phyloP scores from a whole-genome alignment of 2,888 invertebrate genomes.

The Baronia brevicornis region DNA sequence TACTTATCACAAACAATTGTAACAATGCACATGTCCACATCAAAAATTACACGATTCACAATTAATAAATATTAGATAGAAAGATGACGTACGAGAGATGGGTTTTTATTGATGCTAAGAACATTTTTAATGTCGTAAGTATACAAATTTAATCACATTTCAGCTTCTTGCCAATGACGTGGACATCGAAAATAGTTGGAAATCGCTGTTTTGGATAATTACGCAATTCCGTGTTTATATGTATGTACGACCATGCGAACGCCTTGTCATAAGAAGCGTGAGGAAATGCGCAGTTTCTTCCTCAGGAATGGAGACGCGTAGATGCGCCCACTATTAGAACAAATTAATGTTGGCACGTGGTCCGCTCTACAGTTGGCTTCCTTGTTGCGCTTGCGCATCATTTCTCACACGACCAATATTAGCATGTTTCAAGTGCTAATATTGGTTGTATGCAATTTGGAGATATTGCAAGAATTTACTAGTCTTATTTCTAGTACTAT shows the following conservation, averaged over 20 bases:
- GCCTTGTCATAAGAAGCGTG: constrained; percentile 29
- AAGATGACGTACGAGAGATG: too few species aligned
- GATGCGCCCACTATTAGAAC: constrained; percentile 26
- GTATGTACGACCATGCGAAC: constrained; percentile 26
- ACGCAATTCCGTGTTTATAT: constrained; percentile 43
- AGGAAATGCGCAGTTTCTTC: constrained; percentile 58
- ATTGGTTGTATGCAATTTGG: too few species aligned
- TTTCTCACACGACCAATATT: constrained; percentile 18
- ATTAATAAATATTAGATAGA: too few species aligned
- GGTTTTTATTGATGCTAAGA: constrained; percentile 13
- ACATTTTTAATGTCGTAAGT: constrained; percentile 29
- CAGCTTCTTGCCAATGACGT: constrained; percentile 54
- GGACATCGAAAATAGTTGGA: constrained; percentile 58
- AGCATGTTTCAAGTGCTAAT: too few species aligned
- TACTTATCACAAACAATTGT: too few species aligned
- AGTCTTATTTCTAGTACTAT: too few species aligned
- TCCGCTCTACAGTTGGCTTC: constrained; percentile 36
- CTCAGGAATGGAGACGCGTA: constrained; percentile 32
- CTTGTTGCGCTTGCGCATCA: constrained; percentile 31
- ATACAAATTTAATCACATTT: constrained; percentile 30
- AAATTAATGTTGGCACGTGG: constrained; percentile 54
- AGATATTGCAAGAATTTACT: too few species aligned
- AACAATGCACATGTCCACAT: too few species aligned
- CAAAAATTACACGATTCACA: too few species aligned
- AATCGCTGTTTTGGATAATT: constrained; percentile 39